Evolutionary conservation across 2,888 invertebrate genomes (phyloP).

Genomic region (Scrobipalpa atriplicella): DNA sequence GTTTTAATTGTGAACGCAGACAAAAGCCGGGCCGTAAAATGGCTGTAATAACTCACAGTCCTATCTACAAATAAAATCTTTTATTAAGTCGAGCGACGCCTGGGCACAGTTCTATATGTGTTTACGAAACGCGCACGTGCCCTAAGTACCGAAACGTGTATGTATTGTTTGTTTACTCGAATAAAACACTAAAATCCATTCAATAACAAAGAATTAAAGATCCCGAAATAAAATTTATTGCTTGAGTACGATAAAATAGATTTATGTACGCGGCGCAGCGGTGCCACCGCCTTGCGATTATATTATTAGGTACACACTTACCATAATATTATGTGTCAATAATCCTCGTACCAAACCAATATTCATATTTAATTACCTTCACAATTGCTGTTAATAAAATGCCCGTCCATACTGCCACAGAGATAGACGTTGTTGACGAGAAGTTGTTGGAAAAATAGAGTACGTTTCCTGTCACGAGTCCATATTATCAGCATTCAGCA

Average conservation of each 20-base stretch:
- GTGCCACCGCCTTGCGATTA: slow-evolving; percentile 57
- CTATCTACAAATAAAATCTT: slow-evolving; percentile 77
- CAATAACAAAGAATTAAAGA: slow-evolving; percentile 84
- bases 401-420: background rate
- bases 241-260: slow-evolving; percentile 81
- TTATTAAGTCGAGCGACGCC: slow-evolving; percentile 69
- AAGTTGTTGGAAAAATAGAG: background rate
- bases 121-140: slow-evolving; percentile 74
- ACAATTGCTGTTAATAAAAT: background rate
- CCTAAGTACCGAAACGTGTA: slow-evolving; percentile 74
- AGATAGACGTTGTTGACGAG: too few species aligned
- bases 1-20: slow-evolving; percentile 79
- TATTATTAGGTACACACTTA: slow-evolving; percentile 65
- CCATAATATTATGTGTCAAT: background rate
- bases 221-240: slow-evolving; percentile 83
- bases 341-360: background rate
- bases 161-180: slow-evolving; percentile 82
- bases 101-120: slow-evolving; percentile 61
- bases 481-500: slow-evolving; percentile 10
- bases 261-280: slow-evolving; percentile 69
- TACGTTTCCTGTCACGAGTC: slow-evolving; percentile 4
- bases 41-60: slow-evolving; percentile 61
- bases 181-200: slow-evolving; percentile 83
- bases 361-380: background rate
- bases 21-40: slow-evolving; percentile 69